Percentiles rank a stretch among this genome's conserved stretches.
Evolutionary conservation across 2,888 invertebrate genomes (phyloP).

Genomic region (Eristalis intricaria): DNA sequence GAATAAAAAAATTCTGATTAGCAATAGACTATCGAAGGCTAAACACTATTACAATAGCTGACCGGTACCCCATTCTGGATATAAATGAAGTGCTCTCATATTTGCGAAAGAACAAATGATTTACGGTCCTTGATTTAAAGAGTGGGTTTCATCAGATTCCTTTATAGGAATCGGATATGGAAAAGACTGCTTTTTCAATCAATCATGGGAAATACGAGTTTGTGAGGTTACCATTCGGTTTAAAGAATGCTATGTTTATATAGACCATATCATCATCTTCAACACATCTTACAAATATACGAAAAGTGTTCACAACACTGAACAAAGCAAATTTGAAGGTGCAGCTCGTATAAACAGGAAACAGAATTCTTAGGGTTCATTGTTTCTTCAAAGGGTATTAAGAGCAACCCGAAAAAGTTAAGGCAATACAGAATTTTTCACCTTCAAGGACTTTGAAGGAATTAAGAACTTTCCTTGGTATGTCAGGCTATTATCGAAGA

Average conservation of each 20-base stretch:
- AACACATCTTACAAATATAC: not conserved
- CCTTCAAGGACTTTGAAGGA: not conserved
- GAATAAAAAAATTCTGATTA: not conserved
- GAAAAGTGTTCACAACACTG: not conserved
- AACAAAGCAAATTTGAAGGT: not conserved
- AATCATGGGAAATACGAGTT: not conserved
- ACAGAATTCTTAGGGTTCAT: not conserved
- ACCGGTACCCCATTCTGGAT: not conserved
- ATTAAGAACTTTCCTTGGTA: not conserved
- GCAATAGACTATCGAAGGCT: not conserved
- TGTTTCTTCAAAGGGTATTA: not conserved
- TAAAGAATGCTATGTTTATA: not conserved
- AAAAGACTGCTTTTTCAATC: no score
- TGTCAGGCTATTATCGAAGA: slow-evolving; percentile 3
- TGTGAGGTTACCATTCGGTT: not conserved
- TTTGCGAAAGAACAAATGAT: not conserved
- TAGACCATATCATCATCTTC: not conserved
- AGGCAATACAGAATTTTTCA: not conserved
- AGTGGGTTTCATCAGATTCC: no score
- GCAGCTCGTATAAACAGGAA: not conserved
- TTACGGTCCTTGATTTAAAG: not conserved
- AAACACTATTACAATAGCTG: not conserved
- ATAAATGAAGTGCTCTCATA: not conserved
- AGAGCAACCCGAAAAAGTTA: not conserved
- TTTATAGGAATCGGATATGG: no score